Base-by-base conservation (phyloP, 1,140 invertebrate genomes). In the Drosophila mauritiana region DNA sequence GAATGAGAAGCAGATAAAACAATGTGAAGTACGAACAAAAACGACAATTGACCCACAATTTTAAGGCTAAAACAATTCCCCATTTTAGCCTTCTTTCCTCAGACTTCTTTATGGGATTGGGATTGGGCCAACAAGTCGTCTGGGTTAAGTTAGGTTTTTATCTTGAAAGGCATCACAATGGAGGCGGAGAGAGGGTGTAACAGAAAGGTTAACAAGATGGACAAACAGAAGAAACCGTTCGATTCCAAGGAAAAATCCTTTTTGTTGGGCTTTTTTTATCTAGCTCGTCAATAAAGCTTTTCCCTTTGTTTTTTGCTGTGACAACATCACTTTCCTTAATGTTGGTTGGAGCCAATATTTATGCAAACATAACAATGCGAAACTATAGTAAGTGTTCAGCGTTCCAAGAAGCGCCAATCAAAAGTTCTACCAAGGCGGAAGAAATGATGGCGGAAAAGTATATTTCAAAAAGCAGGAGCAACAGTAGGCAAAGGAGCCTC, bases 21-120 rank as follows among this genome's bases (percentile, higher is more conserved):
- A 37, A 69, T 54, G 17, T n/a, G n/a, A 39, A 46, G 55, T 31
- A 45, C 39, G 40, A 39, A 22, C 43, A 55, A 40, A 25, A 69
- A 56, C 36, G 45, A 56, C 67, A 46, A 56, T 70, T 70, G 64
- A 70, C 67, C 67, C 51, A 69, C 51, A 70, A 56, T 70, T 70
- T 69, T 70, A 40, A 36, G 51, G 64, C 64, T 64, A 69, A 56
- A 69, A 69, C 67, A 56, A 69, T 70, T 40, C 67, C 40, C 25
- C 34, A 56, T 55, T 70, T 61, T 48, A 34, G 40, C 25, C 67
- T 25, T 22, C 20, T 43, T 68, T 20, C 3, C 27, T 31, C 39
- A 40, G 57, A 53, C 37, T 53, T 13, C 34, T 69, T 70, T 70
- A 69, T 70, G 51, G 36, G 64, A 42, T 31, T 31, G 27, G 27